Conservation (phyloP, 1,140 invertebrate species). For the Drosophila sulfurigaster region DNA sequence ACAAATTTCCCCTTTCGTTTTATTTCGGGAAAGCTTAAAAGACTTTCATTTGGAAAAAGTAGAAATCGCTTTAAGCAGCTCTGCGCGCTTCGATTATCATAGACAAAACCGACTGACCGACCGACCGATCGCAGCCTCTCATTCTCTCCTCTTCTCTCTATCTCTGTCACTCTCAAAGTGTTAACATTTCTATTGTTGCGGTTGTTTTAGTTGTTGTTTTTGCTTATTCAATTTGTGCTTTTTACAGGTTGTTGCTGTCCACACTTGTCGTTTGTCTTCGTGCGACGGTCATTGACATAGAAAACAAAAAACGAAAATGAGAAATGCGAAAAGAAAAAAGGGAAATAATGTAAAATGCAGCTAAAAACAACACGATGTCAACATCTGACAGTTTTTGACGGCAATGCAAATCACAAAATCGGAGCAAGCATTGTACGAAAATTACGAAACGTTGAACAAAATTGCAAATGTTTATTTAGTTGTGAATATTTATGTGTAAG, state of each 20-base stretch:
- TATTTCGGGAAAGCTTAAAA: constrained; percentile 41
- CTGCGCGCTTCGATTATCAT: constrained; percentile 27
- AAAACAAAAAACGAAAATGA: constrained; percentile 29
- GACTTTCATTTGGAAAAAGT: constrained; percentile 46
- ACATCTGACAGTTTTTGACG: constrained; percentile 36
- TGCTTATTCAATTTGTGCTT: constrained; percentile 37
- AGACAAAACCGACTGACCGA: constrained; percentile 5
- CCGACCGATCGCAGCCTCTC: constrained; percentile 12
- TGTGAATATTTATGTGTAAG: neutral
- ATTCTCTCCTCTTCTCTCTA: neutral
- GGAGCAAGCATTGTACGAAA: neutral
- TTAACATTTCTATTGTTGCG: neutral
- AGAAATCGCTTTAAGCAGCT: constrained; percentile 38
- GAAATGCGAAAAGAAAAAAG: constrained; percentile 6
- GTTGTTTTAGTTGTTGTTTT: constrained; percentile 16
- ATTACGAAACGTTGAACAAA: neutral
- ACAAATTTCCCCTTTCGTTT: constrained; percentile 6
- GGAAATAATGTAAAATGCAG: constrained; percentile 26
- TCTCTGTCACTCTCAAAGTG: neutral
- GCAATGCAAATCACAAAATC: constrained; percentile 7
- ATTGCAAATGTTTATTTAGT: neutral
- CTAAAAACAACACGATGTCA: constrained; percentile 14
- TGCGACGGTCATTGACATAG: constrained; percentile 46
- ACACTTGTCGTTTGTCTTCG: constrained; percentile 6
- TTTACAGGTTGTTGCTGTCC: constrained; percentile 32